Evolutionary conservation across 2,797 vertebrate species (phyloP).

Genomic region (Tapera naevia): DNA sequence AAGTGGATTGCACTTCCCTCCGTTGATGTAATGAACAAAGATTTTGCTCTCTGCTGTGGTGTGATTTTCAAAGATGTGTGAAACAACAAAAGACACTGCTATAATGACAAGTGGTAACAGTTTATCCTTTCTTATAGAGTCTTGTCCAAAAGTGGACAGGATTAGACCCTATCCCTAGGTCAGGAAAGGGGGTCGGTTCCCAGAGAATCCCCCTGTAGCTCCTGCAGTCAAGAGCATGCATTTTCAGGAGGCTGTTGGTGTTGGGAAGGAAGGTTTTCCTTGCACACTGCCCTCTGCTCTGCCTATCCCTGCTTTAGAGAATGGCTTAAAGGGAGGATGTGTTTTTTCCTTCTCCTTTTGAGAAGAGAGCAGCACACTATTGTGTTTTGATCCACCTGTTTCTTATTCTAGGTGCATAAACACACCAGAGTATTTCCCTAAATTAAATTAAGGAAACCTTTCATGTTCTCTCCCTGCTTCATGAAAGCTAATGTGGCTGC

Average conservation of each 20-base stretch:
- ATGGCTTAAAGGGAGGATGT: background rate
- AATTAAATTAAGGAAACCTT: slow-evolving; percentile 52
- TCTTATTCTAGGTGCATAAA: slow-evolving; percentile 22
- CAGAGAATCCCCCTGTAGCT: background rate
- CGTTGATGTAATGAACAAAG: background rate
- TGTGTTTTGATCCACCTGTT: background rate
- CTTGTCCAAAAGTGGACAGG: background rate
- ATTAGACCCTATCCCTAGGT: background rate
- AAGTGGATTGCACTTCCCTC: background rate
- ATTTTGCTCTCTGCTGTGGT: background rate
- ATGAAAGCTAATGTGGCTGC: background rate
- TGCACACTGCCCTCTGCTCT: background rate
- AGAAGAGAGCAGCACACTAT: background rate
- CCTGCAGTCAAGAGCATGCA: background rate
- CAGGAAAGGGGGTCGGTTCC: background rate
- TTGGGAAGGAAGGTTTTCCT: background rate
- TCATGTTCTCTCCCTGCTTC: background rate
- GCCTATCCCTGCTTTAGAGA: background rate
- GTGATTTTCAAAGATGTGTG: background rate
- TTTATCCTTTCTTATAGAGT: background rate
- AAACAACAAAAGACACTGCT: background rate
- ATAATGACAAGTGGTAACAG: background rate
- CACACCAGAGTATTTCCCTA: background rate
- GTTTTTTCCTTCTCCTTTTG: background rate
- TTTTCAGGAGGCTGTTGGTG: background rate